These are phyloP conservation scores for Drepana arcuata DNA, from an alignment of 1,140 invertebrate genomes.

Conservation along the genomic window DNA sequence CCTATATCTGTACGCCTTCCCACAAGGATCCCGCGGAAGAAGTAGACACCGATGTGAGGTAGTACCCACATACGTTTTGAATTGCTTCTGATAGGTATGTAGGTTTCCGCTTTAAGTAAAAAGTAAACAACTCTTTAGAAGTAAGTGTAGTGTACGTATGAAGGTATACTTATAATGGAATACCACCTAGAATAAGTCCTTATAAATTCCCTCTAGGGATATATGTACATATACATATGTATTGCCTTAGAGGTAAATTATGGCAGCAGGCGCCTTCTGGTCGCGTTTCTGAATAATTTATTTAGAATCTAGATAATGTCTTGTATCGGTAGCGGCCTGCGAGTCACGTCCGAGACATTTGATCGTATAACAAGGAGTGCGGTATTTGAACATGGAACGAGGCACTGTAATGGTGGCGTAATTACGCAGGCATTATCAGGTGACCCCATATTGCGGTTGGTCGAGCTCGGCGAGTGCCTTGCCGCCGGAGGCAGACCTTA, in stretches of 20 bases:
- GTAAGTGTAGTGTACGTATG: too few species aligned
- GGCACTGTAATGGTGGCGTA: conserved; percentile 41
- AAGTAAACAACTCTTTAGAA: too few species aligned
- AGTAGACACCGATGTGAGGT: too few species aligned
- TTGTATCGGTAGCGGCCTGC: conserved; percentile 37
- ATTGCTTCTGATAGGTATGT: too few species aligned
- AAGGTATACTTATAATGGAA: too few species aligned
- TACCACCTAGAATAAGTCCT: too few species aligned
- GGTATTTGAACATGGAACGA: conserved; percentile 34
- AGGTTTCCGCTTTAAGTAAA: too few species aligned
- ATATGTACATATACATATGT: too few species aligned
- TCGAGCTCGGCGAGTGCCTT: conserved; percentile 20
- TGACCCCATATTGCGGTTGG: conserved; percentile 60
- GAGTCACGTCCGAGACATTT: conserved; percentile 63
- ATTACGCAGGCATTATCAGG: conserved; percentile 60
- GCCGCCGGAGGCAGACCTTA: conserved; percentile 16
- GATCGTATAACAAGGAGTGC: conserved; percentile 53
- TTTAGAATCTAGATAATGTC: conserved; percentile 48
- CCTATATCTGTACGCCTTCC: too few species aligned
- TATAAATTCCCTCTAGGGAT: too few species aligned
- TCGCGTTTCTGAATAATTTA: conserved; percentile 47
- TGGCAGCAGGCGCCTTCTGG: conserved; percentile 26
- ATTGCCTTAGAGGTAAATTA: conserved; percentile 21
- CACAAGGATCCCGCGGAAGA: too few species aligned
- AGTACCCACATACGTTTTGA: too few species aligned